phyloP scores from a whole-genome alignment of 2,113 vertebrate genomes.

The Struthidea cinerea region DNA sequence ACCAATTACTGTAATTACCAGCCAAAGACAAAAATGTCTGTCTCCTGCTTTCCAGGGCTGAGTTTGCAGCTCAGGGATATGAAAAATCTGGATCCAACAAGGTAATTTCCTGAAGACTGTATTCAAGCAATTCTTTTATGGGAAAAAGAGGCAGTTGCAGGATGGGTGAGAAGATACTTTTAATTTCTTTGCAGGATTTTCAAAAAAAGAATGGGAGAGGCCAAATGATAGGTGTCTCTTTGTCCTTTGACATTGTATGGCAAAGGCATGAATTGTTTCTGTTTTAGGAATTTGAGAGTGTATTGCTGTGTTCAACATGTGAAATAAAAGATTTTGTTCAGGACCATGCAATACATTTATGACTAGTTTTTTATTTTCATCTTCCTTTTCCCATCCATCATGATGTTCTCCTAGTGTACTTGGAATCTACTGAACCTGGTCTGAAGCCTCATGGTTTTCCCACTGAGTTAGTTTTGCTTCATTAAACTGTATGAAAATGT shows the following conservation, averaged over 20 bases:
- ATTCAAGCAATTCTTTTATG: not conserved
- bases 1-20: not conserved
- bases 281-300: not conserved
- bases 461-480: not conserved
- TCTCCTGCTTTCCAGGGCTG: not conserved
- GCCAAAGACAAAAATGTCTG: not conserved
- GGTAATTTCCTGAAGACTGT: not conserved
- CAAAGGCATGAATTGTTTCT: not conserved
- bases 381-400: not conserved
- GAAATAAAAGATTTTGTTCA: not conserved
- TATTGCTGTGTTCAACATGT: not conserved
- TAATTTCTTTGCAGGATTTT: not conserved
- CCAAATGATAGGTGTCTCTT: not conserved
- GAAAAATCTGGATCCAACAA: not conserved
- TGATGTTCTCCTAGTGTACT: not conserved
- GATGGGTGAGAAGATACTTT: not conserved
- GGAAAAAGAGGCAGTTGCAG: not conserved
- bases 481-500: not conserved
- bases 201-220: not conserved
- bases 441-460: not conserved
- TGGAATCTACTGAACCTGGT: not conserved
- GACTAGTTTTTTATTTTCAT: not conserved
- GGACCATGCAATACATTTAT: accelerated
- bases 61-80: not conserved
- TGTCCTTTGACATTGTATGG: not conserved